These are phyloP conservation scores for Cydia pomonella DNA, from an alignment of 1,140 invertebrate species.

Conservation along the genomic window DNA sequence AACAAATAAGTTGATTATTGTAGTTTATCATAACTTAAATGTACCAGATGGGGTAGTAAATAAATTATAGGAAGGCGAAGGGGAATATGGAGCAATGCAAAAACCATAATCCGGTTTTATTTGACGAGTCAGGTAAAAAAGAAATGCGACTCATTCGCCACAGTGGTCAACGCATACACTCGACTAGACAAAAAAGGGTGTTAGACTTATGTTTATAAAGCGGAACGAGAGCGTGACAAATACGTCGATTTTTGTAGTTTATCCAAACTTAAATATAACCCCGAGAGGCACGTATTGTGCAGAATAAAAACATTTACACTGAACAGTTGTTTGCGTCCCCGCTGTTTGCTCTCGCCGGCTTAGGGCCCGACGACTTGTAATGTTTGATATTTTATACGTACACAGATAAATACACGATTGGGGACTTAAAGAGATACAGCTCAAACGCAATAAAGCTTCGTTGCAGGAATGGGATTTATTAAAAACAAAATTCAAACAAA, in stretches of 20 bases:
- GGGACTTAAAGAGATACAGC: background rate
- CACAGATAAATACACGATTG: background rate
- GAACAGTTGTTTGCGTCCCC: conserved; percentile 15
- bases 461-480: background rate
- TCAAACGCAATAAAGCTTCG: background rate
- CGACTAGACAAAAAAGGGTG: background rate
- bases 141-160: background rate
- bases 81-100: too few species aligned
- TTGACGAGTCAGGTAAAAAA: too few species aligned
- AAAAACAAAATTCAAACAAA: background rate
- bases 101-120: too few species aligned
- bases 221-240: conserved; percentile 11
- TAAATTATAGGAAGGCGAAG: too few species aligned
- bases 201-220: background rate
- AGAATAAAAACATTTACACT: conserved; percentile 32
- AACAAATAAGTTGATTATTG: too few species aligned
- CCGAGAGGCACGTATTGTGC: conserved; percentile 15
- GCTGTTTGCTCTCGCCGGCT: background rate
- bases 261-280: conserved; percentile 10
- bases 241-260: conserved; percentile 24
- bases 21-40: too few species aligned
- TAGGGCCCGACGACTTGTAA: conserved; percentile 9
- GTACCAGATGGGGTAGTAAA: conserved; percentile 12
- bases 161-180: conserved; percentile 2
- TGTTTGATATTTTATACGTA: conserved; percentile 13